Evolutionary conservation across 2,113 vertebrate species (phyloP), one percentile per base, ranked within the genome.

Genomic region (Synchiropus splendidus): DNA sequence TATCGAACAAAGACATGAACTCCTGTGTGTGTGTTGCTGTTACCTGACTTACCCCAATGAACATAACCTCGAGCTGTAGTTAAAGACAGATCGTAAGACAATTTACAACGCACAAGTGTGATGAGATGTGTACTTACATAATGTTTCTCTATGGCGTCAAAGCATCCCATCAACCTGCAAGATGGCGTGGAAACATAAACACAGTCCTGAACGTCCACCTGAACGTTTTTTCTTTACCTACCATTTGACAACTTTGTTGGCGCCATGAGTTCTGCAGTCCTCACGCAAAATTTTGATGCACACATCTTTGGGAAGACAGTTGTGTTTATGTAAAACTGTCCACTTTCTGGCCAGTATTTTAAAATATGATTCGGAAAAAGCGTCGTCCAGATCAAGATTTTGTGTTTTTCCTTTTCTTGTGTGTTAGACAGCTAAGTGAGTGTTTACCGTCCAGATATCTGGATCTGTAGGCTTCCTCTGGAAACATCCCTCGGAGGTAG

Each of bases 401-500:
- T n/a, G 16, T 43, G 35, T 2, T 36, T 13, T 14, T 12, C 12
- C 14, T 4, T 41, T 41, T 41, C 39, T 30, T 41, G 12, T 15
- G 12, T 35, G 3, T 12, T 4, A 9, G 11, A 18, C 16, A 17
- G 38, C n/a, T 33, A 16, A 27, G 32, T 12, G 9, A n/a, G n/a
- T 12, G 9, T 30, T 71, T 79, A 98, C 94, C 94, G 81, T 94
- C 91, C 64, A 98, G 64, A 31, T 95, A 96, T 85, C 90, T 88
- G 27, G 91, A 90, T 49, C 87, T 87, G 61, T 97, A 98, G 42
- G 94, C 90, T 27, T 82, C 81, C 55, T 98, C 94, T 5, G 94
- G 94, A 36, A 98, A 98, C 58, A 98, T 89, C 8, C 94, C 94
- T 64, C 94, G 85, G 55, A 98, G 87, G 39, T 98, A 98, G 0